Evolutionary conservation across 2,888 invertebrate genomes (phyloP).

Genomic region (Schrankia costaestrigalis): DNA sequence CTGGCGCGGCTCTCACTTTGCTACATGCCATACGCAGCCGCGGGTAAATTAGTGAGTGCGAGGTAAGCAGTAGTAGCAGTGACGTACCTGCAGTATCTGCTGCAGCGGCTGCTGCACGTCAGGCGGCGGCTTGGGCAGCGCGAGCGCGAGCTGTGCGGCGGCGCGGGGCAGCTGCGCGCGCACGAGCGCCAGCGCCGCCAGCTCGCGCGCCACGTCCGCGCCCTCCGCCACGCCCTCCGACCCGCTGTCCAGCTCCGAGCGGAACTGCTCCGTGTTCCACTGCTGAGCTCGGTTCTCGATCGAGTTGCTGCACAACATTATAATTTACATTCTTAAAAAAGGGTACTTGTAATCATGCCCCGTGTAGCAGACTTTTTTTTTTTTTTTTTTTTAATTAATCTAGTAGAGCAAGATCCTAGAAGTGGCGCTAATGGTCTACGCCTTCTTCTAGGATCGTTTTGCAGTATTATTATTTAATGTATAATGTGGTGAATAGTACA

Average conservation of each 20-base stretch:
- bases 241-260: constrained; percentile 11
- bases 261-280: constrained; percentile 20
- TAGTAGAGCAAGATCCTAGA: too few relatives aligned
- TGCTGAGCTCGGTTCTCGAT: constrained; percentile 2
- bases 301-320: constrained; percentile 5
- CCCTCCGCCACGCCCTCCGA: constrained; percentile 64
- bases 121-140: constrained; percentile 46
- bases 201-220: constrained; percentile 64
- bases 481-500: too few relatives aligned
- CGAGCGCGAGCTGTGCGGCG: constrained; percentile 43
- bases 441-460: too few relatives aligned
- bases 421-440: too few relatives aligned
- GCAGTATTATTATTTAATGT: too few relatives aligned
- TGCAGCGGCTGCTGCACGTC: constrained; percentile 45
- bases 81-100: constrained; percentile 54
- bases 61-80: not conserved
- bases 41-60: not conserved
- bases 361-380: too few relatives aligned
- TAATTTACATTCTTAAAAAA: too few relatives aligned
- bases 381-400: too few relatives aligned
- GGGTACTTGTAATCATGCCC: too few relatives aligned
- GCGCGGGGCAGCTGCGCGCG: constrained; percentile 46
- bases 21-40: not conserved
- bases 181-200: constrained; percentile 62
- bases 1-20: not conserved